Percentiles rank a stretch among this genome's conserved stretches.
phyloP scores from a whole-genome alignment of 2,797 vertebrate genomes.

The Balearica regulorum region DNA sequence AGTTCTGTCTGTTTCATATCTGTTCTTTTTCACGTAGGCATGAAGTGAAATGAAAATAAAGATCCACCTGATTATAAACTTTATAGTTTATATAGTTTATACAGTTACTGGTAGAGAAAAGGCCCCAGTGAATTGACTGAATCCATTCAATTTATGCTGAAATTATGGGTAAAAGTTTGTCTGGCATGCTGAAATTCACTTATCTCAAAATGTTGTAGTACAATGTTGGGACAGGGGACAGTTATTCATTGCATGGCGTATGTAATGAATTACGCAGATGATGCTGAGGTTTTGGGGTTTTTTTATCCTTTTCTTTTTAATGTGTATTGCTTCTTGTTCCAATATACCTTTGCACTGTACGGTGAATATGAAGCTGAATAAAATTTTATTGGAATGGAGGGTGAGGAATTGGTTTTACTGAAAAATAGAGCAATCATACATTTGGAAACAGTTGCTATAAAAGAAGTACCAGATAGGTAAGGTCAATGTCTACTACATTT shows the following conservation, averaged over 20 bases:
- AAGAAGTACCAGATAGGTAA: background rate
- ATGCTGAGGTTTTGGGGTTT: background rate
- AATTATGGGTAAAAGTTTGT: background rate
- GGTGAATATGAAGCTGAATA: background rate
- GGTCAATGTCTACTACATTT: background rate
- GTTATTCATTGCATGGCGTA: background rate
- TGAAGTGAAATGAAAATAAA: conserved; percentile 30
- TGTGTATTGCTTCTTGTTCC: background rate
- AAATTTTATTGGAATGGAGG: background rate
- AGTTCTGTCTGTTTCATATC: conserved; percentile 36
- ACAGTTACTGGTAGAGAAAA: background rate
- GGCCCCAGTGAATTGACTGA: background rate
- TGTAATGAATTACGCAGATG: background rate
- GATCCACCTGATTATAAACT: background rate
- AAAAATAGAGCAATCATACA: background rate
- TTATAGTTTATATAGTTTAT: background rate
- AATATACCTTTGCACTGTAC: background rate
- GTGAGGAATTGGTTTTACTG: background rate
- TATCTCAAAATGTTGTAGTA: background rate
- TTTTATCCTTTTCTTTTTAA: background rate
- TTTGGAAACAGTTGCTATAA: background rate
- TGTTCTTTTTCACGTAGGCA: background rate
- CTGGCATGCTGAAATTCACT: background rate
- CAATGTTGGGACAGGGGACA: background rate
- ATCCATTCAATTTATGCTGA: background rate